Conservation (phyloP, 2,113 vertebrate genomes). For the Ceratotherium simum region DNA sequence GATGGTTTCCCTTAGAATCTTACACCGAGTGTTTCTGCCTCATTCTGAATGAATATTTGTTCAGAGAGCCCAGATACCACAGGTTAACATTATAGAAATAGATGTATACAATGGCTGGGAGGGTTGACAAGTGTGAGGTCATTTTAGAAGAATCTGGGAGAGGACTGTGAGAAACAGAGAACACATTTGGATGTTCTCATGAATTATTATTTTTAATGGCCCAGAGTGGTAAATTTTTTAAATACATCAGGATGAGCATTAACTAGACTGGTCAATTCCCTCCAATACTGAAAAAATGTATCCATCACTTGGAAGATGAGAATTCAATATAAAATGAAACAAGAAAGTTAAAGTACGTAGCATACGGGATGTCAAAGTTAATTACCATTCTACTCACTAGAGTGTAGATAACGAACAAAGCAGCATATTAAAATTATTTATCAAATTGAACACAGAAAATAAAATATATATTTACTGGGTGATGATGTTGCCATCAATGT, state of each 20-base stretch:
- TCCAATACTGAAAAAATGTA: not conserved
- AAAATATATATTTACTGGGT: not conserved
- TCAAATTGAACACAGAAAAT: constrained; percentile 5
- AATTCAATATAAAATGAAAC: not conserved
- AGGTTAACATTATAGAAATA: not conserved
- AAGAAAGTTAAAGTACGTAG: not conserved
- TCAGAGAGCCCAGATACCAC: not conserved
- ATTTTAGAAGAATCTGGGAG: not conserved
- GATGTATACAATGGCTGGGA: fast-evolving
- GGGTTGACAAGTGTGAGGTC: not conserved
- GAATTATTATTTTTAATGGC: not conserved
- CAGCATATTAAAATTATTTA: not conserved
- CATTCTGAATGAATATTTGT: not conserved
- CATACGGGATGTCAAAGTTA: not conserved
- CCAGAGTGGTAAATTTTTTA: not conserved
- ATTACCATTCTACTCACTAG: not conserved
- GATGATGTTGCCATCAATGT: not conserved
- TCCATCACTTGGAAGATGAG: not conserved
- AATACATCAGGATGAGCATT: not conserved
- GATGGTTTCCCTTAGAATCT: not conserved
- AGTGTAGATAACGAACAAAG: not conserved
- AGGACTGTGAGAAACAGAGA: not conserved
- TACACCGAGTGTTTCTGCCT: not conserved
- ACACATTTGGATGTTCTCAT: too few species aligned
- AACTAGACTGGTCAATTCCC: not conserved